These are phyloP conservation scores for Platysteira castanea DNA, from an alignment of 2,113 vertebrate species.

Conservation along the genomic window DNA sequence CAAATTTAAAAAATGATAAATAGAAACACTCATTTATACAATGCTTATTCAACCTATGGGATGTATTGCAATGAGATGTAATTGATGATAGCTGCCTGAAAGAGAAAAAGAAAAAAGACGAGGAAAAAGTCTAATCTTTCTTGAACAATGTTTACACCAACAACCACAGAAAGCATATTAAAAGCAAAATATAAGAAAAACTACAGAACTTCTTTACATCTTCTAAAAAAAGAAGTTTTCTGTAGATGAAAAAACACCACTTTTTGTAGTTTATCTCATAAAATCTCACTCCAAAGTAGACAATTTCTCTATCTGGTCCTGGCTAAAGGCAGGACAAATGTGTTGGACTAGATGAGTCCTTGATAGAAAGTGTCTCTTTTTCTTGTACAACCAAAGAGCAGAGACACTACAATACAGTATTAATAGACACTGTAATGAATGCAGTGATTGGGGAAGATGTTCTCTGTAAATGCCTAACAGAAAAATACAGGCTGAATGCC, in stretches of 20 bases:
- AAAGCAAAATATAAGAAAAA: background rate
- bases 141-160: background rate
- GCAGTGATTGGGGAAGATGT: background rate
- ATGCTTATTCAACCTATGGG: background rate
- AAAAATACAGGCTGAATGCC: background rate
- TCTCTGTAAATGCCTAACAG: background rate
- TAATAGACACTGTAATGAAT: background rate
- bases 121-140: background rate
- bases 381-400: background rate
- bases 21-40: background rate
- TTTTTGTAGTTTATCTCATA: background rate
- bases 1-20: background rate
- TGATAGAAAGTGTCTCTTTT: background rate
- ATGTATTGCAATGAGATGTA: background rate
- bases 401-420: background rate
- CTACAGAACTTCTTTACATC: background rate
- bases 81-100: background rate
- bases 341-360: background rate
- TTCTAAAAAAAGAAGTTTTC: background rate
- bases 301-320: background rate
- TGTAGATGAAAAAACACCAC: background rate
- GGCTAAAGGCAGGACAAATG: background rate
- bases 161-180: background rate
- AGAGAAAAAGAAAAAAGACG: background rate
- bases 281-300: background rate